Base-by-base conservation (phyloP, 2,113 vertebrate genomes). In the Paralichthys olivaceus region DNA sequence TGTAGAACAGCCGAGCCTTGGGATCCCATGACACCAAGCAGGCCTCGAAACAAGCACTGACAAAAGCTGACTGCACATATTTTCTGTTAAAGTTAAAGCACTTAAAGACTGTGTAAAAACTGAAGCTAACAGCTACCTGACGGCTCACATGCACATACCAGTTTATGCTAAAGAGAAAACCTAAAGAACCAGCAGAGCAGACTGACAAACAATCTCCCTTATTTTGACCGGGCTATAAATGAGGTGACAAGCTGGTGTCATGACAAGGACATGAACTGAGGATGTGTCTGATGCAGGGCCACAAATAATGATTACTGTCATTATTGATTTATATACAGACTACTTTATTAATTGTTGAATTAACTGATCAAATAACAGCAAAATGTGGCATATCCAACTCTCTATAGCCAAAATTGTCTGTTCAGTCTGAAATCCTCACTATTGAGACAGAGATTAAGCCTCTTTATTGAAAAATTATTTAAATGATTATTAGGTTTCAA, bases 21-120 rank as follows among this genome's bases (percentile, higher is more conserved):
- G 45, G 66, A 62, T 55, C 53, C 65, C n/a, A 20, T 43, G 25
- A 62, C 53, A 59, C 59, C 29, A 26, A 57, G 64, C 63, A 79
- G 29, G 64, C 59, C 34, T 54, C 13, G 13, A 17, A 56, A 43
- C 17, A 47, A 37, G 23, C 29, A 32, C 43, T 8, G 53, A 53
- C 28, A 62, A 56, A 22, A 7, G 37, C 49, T 43, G 19, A 55
- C 26, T 3, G 14, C 20, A 25, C 37, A 70, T 2, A 72, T 28
- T 5, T 43, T 57, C 60, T 62, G 26, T 32, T 34, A n/a, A 32
- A 34, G 43, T 71, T 49, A 34, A 11, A 40, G 23, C 22, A 47
- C 20, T 70, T 43, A 29, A 56, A 79, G 7, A 68, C 5, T 0
- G 20, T 34, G 25, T 20, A 15, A 49, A 23, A 5, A 56, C 45